Base-by-base conservation (phyloP, 2,113 vertebrate genomes). In the Conger conger region DNA sequence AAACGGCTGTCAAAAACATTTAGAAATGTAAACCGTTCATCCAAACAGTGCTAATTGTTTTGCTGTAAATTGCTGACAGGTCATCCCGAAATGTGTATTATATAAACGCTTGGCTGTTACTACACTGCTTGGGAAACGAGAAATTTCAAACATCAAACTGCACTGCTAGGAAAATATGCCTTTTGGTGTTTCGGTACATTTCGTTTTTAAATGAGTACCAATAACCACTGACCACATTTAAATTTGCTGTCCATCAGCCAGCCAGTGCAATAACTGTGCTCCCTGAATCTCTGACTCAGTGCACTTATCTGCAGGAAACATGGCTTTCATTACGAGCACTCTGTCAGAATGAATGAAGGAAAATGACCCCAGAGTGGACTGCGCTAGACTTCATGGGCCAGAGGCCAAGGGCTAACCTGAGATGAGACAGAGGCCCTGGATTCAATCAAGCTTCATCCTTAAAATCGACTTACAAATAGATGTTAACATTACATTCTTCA, bases 221-320 rank as follows among this genome's bases (percentile, higher is more conserved):
- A 63, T 63, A 73, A 33, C 68, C 27, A 73, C 68, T 73, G 68
- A 73, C 68, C 68, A 73, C 68, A 73, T 73, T 73, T 73, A 1
- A 5, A 73, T 73, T 33, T 73, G 30, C 68, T 33, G 27, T 68
- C 60, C 60, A n/a, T 68, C 20, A n/a, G 20, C n/a, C 68, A 73
- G 68, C 68, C 68, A 30, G 68, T 33, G 27, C n/a, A 33, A 9
- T 33, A 73, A 1, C 68, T 33, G n/a, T 73, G n/a, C n/a, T 27
- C n/a, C 11, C 20, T 73, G 68, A 50, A 9, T 68, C 60, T 60
- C 60, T n/a, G 60, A 27, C 68, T 73, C 27, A n/a, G 9, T 73
- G 68, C 68, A 73, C 68, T 30, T 73, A 73, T 73, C n/a, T 73
- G 68, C 68, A 63, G 57, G 57, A 63, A 63, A 27, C 57, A 73